Evolutionary conservation across 37 sponge, comb jelly and placozoan species (phyloP), one percentile per base, ranked within the genome.

Genomic region (Haliclona indistincta): DNA sequence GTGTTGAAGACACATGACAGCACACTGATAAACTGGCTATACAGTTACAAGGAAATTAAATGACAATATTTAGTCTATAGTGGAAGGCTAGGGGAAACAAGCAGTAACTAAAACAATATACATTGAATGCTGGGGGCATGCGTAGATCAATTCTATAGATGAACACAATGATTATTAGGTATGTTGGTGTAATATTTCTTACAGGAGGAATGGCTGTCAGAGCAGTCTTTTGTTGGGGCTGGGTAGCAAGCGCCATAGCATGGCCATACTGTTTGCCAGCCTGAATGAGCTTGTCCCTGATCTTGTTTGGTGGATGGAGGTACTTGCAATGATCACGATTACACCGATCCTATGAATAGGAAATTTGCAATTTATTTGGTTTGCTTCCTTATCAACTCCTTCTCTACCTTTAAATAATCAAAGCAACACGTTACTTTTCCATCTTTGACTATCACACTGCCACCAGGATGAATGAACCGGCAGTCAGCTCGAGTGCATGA

Each of bases 401-500:
- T 8, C 22, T 47, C 38, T 65, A 92, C 93, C 80, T 93, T 93
- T 30, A 93, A 43, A 29, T 79, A 88, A 68, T 93, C 94, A 41
- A 85, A 88, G 47, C 94, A 93, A 64, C 85, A 88, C 5, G 94
- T 93, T 8, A 93, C 86, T 38, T 67, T 80, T 23, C 85, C 85
- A 4, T 87, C 82, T 54, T 84, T 78, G 13, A 55, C 55, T 0
- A 70, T 29, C 28, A 85, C 69, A 22, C 53, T 66, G 33, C 72
- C 40, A 29, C 63, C 75, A 0, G 93, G 93, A 63, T 96, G 97
- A n/a, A 93, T 93, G 40, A 76, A 92, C 6, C 84, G 75, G 64
- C 97, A 96, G 54, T 84, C 84, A 8, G 42, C 35, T 23, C 89
- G 42, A 0, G 76, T 41, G 70, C 90, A 84, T 0, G 38, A 52